A percentile compares a stretch with the other conserved stretches of the same genome.
These are phyloP conservation scores for Caenorhabditis angaria DNA, from an alignment of 2,888 invertebrate genomes.

Conservation along the genomic window DNA sequence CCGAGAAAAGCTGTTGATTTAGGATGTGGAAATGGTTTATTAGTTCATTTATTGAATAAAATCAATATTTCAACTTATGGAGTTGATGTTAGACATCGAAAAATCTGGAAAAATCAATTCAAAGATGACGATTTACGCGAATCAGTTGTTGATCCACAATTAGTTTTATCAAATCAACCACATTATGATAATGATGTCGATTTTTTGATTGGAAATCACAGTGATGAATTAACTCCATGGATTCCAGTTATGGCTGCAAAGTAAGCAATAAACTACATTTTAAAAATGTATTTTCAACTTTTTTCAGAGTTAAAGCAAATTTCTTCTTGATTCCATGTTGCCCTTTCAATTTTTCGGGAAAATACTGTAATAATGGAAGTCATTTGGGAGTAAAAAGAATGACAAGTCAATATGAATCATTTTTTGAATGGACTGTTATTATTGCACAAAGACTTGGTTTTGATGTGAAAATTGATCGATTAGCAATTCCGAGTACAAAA, in stretches of 20 bases:
- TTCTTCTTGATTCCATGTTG: slow-evolving; percentile 95
- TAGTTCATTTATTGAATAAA: slow-evolving; percentile 61
- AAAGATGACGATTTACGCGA: slow-evolving; percentile 43
- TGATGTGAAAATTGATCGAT: slow-evolving; percentile 81
- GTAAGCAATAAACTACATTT: too few relatives aligned
- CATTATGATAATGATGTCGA: slow-evolving; percentile 49
- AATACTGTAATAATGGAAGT: slow-evolving; percentile 76
- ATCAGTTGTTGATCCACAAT: slow-evolving; percentile 52
- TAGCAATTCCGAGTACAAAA: slow-evolving; percentile 96
- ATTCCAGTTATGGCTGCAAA: slow-evolving; percentile 90
- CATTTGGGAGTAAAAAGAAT: slow-evolving; percentile 25
- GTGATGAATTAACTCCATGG: slow-evolving; percentile 99
- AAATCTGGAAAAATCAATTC: slow-evolving; percentile 77
- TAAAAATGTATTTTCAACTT: too few relatives aligned
- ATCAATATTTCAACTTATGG: slow-evolving; percentile 54
- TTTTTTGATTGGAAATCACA: slow-evolving; percentile 91
- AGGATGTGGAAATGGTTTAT: slow-evolving; percentile 92
- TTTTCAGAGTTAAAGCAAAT: slow-evolving; percentile 73
- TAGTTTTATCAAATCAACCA: slow-evolving; percentile 35
- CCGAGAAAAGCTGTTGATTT: slow-evolving; percentile 83
- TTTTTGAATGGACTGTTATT: slow-evolving; percentile 36
- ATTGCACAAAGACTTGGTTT: slow-evolving; percentile 80
- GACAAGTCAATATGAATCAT: slow-evolving; percentile 33
- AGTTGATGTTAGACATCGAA: slow-evolving; percentile 77
- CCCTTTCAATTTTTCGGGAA: slow-evolving; percentile 88